phyloP scores from a whole-genome alignment of 1,140 invertebrate genomes.

The Orius insidiosus region DNA sequence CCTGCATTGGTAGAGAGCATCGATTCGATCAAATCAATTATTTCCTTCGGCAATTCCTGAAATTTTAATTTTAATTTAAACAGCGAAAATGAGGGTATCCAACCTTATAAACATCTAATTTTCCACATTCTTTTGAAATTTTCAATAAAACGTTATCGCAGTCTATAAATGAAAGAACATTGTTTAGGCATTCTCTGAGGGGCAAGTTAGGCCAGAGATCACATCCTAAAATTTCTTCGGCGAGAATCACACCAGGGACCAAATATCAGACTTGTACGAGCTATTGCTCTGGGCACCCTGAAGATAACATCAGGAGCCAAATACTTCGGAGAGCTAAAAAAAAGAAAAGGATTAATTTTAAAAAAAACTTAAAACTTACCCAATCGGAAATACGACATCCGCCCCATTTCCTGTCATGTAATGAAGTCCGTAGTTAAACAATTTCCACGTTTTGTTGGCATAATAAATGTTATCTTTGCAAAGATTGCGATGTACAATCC shows the following conservation, averaged over 20 bases:
- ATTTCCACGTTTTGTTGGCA: slow-evolving; percentile 46
- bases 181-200: slow-evolving; percentile 36
- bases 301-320: slow-evolving; percentile 66
- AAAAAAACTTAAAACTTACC: slow-evolving; percentile 37
- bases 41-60: slow-evolving; percentile 11
- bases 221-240: slow-evolving; percentile 48
- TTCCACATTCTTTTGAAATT: slow-evolving; percentile 58
- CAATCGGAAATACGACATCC: slow-evolving; percentile 81
- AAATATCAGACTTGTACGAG: slow-evolving; percentile 60
- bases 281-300: slow-evolving; percentile 14
- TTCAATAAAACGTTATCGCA: slow-evolving; percentile 39
- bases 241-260: slow-evolving; percentile 74
- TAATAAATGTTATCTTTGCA: slow-evolving; percentile 70
- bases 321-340: slow-evolving; percentile 51
- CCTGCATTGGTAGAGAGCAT: slow-evolving; percentile 9
- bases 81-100: slow-evolving; percentile 12
- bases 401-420: slow-evolving; percentile 73
- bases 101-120: slow-evolving; percentile 44
- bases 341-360: slow-evolving; percentile 25
- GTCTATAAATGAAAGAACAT: too few species aligned
- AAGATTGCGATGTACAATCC: slow-evolving; percentile 63
- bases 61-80: neutral
- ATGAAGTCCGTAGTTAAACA: slow-evolving; percentile 85
- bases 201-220: slow-evolving; percentile 54
- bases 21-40: slow-evolving; percentile 7